phyloP scores from a whole-genome alignment of 2,888 invertebrate species.

The Amphipoea lucens region DNA sequence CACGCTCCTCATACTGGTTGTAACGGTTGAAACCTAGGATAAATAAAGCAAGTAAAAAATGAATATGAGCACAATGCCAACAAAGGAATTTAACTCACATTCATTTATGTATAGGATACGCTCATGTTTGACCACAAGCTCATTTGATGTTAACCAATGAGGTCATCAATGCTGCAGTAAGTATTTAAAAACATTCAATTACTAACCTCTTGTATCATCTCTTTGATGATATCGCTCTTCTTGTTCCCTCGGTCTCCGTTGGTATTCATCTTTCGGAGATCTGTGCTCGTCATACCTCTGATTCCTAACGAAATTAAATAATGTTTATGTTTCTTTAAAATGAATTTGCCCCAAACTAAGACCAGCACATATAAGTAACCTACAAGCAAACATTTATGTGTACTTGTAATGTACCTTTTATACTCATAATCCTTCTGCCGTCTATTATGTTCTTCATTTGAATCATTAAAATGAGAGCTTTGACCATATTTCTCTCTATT shows the following conservation, averaged over 20 bases:
- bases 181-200: neutral
- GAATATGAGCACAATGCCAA: neutral
- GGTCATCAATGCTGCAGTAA: neutral
- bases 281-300: conserved; percentile 79
- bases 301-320: conserved; percentile 66
- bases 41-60: conserved; percentile 7
- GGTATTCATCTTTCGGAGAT: conserved; percentile 76
- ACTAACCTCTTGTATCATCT: conserved; percentile 81
- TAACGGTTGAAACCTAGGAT: conserved; percentile 79
- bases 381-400: conserved; percentile 54
- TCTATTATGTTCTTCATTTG: conserved; percentile 75
- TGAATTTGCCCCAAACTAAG: conserved; percentile 5
- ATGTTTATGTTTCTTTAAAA: neutral
- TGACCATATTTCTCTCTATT: conserved; percentile 78
- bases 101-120: neutral
- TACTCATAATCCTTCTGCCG: conserved; percentile 80
- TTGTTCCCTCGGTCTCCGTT: conserved; percentile 77
- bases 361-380: conserved; percentile 38
- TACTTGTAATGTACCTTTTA: conserved; percentile 78
- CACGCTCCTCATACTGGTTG: conserved; percentile 83
- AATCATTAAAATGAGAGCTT: conserved; percentile 72
- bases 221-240: conserved; percentile 74
- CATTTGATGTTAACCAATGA: neutral
- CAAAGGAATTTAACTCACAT: conserved; percentile 12
- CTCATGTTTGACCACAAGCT: neutral